Evolutionary conservation across 2,888 invertebrate genomes (phyloP).

Genomic region (Sicus ferrugineus): DNA sequence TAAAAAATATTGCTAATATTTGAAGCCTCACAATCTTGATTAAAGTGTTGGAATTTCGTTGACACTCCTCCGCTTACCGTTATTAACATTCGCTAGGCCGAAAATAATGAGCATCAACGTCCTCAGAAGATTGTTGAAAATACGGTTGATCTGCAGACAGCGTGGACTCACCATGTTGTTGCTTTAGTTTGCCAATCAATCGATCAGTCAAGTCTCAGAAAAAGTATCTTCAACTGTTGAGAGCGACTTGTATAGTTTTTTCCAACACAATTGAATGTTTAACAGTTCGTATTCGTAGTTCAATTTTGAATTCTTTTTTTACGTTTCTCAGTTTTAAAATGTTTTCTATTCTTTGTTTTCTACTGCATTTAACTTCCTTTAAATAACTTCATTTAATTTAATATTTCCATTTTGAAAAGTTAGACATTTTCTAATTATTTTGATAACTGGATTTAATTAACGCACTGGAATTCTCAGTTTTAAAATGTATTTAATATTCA

Average conservation of each 20-base stretch:
- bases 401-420: background rate
- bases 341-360: background rate
- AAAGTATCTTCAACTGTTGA: no score
- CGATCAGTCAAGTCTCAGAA: no score
- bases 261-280: background rate
- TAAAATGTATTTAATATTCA: no score
- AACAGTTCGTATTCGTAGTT: background rate
- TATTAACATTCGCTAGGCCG: slow-evolving; percentile 52
- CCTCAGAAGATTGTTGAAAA: slow-evolving; percentile 45
- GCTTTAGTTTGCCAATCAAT: no score
- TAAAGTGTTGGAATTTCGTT: no score
- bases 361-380: background rate
- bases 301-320: background rate
- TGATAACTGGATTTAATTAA: background rate
- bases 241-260: background rate
- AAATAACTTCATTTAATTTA: background rate
- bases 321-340: background rate
- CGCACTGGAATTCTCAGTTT: background rate
- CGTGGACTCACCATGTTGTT: slow-evolving; percentile 10
- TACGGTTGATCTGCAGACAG: slow-evolving; percentile 19
- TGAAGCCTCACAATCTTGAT: no score
- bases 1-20: no score
- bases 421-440: no score
- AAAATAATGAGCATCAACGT: slow-evolving; percentile 50
- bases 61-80: slow-evolving; percentile 49